These are phyloP conservation scores for Bombus waltoni DNA, from an alignment of 1,140 invertebrate genomes.

Conservation along the genomic window DNA sequence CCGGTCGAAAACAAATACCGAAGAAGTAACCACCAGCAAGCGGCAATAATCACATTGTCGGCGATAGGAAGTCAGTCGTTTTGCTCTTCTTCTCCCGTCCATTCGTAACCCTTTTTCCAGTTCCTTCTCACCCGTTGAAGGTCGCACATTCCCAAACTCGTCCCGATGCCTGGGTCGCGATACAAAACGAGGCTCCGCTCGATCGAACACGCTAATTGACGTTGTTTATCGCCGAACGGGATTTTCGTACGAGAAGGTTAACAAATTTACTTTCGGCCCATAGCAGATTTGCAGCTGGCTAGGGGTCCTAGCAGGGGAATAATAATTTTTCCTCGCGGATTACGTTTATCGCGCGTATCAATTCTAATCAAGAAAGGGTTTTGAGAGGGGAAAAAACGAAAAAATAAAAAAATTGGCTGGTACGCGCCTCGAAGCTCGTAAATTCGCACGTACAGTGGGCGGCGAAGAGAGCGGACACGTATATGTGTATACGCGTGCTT, in stretches of 20 bases:
- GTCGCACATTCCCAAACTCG: not conserved
- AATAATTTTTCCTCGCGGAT: not conserved
- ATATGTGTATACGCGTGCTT: not conserved
- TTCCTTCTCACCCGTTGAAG: slow-evolving; percentile 1
- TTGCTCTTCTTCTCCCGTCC: slow-evolving; percentile 1
- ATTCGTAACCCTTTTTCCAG: slow-evolving; percentile 10
- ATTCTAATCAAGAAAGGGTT: slow-evolving; percentile 12
- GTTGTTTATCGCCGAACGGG: slow-evolving; percentile 20
- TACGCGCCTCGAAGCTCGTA: not conserved
- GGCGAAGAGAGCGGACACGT: not conserved
- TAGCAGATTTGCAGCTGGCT: not conserved
- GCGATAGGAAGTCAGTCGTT: not conserved
- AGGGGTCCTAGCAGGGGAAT: not conserved
- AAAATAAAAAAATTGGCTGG: no score
- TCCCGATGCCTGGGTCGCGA: not conserved
- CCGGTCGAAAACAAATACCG: not conserved
- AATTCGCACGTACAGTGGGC: not conserved
- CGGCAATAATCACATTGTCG: not conserved
- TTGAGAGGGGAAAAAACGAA: not conserved
- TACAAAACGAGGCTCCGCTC: not conserved
- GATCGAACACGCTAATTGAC: slow-evolving; percentile 38
- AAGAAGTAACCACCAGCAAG: not conserved
- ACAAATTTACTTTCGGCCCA: slow-evolving; percentile 16
- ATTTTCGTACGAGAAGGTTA: not conserved
- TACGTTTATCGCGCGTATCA: slow-evolving; percentile 23